A percentile compares a stretch with the other conserved stretches of the same genome.
These are phyloP conservation scores for Palythoa heliodiscus DNA, from an alignment of 92 coral and sea anemone genomes.

Conservation along the genomic window DNA sequence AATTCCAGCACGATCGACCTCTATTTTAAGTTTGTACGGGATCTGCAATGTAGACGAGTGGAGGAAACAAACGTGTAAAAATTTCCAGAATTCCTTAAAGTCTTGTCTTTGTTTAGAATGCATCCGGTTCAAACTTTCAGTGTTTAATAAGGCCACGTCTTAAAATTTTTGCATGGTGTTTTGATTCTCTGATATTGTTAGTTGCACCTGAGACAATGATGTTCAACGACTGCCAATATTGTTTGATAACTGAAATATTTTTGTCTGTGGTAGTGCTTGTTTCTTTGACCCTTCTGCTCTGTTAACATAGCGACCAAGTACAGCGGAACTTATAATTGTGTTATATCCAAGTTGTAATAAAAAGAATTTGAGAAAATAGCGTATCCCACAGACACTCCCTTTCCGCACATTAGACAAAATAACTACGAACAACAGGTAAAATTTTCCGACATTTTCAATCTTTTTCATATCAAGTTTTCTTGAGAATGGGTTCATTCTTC, in stretches of 20 bases:
- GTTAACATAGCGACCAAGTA: no score
- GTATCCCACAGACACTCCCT: no score
- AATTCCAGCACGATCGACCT: slow-evolving; percentile 17
- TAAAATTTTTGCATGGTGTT: not conserved
- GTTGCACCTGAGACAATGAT: not conserved
- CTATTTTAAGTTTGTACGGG: not conserved
- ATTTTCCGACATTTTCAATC: not conserved
- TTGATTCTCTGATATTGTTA: not conserved
- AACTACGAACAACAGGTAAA: not conserved
- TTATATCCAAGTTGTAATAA: no score
- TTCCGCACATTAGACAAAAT: not conserved
- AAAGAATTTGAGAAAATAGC: no score
- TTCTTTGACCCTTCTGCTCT: no score
- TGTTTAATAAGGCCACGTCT: slow-evolving; percentile 1
- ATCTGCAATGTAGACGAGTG: no score
- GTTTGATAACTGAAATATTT: not conserved
- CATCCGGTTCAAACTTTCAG: slow-evolving; percentile 34
- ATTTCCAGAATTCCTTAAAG: slow-evolving; percentile 20
- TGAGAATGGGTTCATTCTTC: not conserved
- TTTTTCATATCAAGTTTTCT: not conserved
- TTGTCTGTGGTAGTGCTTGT: not conserved
- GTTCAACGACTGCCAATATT: not conserved
- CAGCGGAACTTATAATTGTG: no score
- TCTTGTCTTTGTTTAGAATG: not conserved
- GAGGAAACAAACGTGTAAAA: not conserved